phyloP scores from a whole-genome alignment of 2,888 invertebrate genomes.

The Cataglyphis cursor region DNA sequence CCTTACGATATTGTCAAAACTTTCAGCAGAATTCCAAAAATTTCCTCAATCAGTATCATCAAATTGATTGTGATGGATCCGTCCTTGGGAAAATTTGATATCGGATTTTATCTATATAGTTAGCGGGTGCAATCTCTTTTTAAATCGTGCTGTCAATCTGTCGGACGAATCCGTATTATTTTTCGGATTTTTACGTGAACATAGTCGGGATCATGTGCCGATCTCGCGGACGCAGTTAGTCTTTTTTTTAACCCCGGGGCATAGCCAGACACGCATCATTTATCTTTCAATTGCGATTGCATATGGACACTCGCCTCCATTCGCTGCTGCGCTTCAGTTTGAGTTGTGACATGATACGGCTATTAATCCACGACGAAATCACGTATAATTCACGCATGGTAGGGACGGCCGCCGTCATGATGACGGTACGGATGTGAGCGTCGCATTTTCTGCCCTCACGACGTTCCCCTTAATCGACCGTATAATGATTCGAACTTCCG shows the following conservation, averaged over 20 bases:
- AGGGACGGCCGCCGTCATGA: constrained; percentile 26
- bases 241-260: constrained; percentile 32
- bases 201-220: constrained; percentile 12
- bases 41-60: background rate
- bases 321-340: constrained; percentile 36
- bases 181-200: constrained; percentile 30
- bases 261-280: constrained; percentile 59
- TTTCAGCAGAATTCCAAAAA: constrained; percentile 5
- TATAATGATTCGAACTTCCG: constrained; percentile 66
- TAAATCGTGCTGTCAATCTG: constrained; percentile 50
- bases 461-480: constrained; percentile 36
- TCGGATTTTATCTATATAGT: constrained; percentile 42
- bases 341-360: constrained; percentile 57
- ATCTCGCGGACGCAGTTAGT: constrained; percentile 35
- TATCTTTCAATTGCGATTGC: constrained; percentile 67
- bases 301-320: constrained; percentile 56
- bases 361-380: constrained; percentile 63
- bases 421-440: constrained; percentile 22
- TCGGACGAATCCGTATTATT: constrained; percentile 40
- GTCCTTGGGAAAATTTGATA: constrained; percentile 43
- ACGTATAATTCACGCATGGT: constrained; percentile 62
- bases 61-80: constrained; percentile 26
- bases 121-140: constrained; percentile 52
- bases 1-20: background rate
- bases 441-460: constrained; percentile 42